Evolutionary conservation across 2,888 invertebrate genomes (phyloP).

Genomic region (Rhagophthalmus giganteus): DNA sequence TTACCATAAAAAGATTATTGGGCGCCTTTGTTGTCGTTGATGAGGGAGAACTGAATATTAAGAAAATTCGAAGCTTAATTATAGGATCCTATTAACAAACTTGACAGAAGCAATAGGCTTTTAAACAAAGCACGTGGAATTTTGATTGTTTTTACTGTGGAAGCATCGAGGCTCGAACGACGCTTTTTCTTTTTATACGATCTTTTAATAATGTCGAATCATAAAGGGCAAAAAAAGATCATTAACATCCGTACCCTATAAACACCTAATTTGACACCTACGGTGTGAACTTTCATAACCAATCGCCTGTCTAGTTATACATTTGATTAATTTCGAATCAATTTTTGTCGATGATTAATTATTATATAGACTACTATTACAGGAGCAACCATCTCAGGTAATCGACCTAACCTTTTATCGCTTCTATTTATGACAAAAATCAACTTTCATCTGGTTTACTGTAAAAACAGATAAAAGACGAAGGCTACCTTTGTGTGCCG

Average conservation of each 20-base stretch:
- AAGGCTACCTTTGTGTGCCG: slow-evolving; percentile 1
- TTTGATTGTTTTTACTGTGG: slow-evolving; percentile 34
- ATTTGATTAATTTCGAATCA: slow-evolving; percentile 59
- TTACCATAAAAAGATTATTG: slow-evolving; percentile 48
- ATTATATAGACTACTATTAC: slow-evolving; percentile 45
- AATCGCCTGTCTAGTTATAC: slow-evolving; percentile 58
- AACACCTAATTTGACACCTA: slow-evolving; percentile 56
- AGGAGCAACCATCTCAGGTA: slow-evolving; percentile 38
- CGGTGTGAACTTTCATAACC: slow-evolving; percentile 55
- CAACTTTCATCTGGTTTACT: slow-evolving; percentile 6
- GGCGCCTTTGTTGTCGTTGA: slow-evolving; percentile 47
- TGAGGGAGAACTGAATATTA: slow-evolving; percentile 49
- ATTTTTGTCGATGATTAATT: slow-evolving; percentile 56
- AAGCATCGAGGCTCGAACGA: slow-evolving; percentile 20
- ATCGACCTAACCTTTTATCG: slow-evolving; percentile 31
- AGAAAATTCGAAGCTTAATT: slow-evolving; percentile 43
- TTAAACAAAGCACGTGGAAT: slow-evolving; percentile 39
- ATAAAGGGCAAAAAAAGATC: slow-evolving; percentile 24
- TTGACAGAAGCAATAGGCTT: slow-evolving; percentile 39
- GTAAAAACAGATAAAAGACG: slow-evolving; percentile 9
- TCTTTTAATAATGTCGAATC: slow-evolving; percentile 19
- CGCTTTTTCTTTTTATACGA: slow-evolving; percentile 12
- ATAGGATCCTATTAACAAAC: slow-evolving; percentile 44
- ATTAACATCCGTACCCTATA: slow-evolving; percentile 38
- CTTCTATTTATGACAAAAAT: slow-evolving; percentile 16